Evolutionary conservation across 2,888 invertebrate species (phyloP), one percentile per base, ranked within the genome.

Genomic region (Drosophila cyrtoloma): DNA sequence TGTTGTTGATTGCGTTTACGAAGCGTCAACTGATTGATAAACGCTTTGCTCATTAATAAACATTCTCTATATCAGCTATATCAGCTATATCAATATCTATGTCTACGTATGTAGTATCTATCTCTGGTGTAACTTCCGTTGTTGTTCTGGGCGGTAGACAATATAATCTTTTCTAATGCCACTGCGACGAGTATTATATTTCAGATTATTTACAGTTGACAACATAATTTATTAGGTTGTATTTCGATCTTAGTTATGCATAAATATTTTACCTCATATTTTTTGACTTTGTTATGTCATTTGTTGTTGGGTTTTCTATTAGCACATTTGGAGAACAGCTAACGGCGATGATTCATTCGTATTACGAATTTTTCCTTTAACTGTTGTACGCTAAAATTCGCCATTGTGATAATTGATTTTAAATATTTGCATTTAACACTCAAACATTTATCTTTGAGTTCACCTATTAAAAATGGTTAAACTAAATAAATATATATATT

Each of bases 341-440:
- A 47, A 26, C 19, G 26, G 2, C 16, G n/a, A 22, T 61, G 39
- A 61, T 12, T 56, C 55, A 61, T 58, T 35, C 28, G 12, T 19
- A 53, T 53, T 66, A 53, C 47, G 50, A 52, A 56, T 70, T 70
- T 76, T 83, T 47, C 12, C 1, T 5, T 26, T 47, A 58, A 65
- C 82, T 75, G 72, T 62, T 74, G 59, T 67, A 65, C 72, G 82
- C 56, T 44, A 87, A 64, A 84, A 69, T 30, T 65, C 52, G 32
- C 59, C 53, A 22, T 9, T 73, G 59, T 58, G 57, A 10, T 82
- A 84, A 84, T 72, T 59, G 51, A 71, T 75, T 77, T 70, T 65
- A 76, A 79, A 81, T 82, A 73, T 84, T 86, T 84, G 58, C 22
- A 37, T 22, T 80, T 84, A 82, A 75, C 87, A 84, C 83, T 37